Percentiles rank a stretch among this genome's conserved stretches.
These are phyloP conservation scores for Dryobates pubescens DNA, from an alignment of 2,797 vertebrate species.

Conservation along the genomic window DNA sequence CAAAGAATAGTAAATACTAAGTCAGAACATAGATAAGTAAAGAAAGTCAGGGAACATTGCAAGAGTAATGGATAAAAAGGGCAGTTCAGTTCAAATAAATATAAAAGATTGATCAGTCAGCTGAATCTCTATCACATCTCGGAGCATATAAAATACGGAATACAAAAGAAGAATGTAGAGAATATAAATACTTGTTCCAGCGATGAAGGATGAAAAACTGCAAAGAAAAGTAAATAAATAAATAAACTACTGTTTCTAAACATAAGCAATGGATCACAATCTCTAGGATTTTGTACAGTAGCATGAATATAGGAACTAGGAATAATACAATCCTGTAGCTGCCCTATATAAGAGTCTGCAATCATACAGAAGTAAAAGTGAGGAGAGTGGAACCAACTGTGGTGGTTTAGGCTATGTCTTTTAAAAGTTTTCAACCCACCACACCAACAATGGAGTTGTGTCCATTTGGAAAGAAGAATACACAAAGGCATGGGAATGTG, in stretches of 20 bases:
- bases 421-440: no score
- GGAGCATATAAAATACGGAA: background rate
- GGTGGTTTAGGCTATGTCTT: no score
- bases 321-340: background rate
- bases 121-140: background rate
- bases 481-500: background rate
- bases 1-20: constrained; percentile 10
- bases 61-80: constrained; percentile 7
- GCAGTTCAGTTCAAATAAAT: background rate
- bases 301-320: background rate
- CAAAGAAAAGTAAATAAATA: background rate
- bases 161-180: background rate
- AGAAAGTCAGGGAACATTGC: background rate
- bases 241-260: background rate
- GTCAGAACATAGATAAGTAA: background rate
- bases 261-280: background rate
- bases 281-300: background rate
- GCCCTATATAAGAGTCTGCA: background rate
- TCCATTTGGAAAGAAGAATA: constrained; percentile 13
- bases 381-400: background rate
- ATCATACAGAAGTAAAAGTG: background rate
- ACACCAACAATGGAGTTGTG: background rate
- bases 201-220: constrained; percentile 10
- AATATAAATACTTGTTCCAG: background rate
- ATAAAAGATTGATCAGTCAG: background rate